These are phyloP conservation scores for Oryzias dopingdopingensis DNA, from an alignment of 2,797 vertebrate genomes.

Conservation along the genomic window DNA sequence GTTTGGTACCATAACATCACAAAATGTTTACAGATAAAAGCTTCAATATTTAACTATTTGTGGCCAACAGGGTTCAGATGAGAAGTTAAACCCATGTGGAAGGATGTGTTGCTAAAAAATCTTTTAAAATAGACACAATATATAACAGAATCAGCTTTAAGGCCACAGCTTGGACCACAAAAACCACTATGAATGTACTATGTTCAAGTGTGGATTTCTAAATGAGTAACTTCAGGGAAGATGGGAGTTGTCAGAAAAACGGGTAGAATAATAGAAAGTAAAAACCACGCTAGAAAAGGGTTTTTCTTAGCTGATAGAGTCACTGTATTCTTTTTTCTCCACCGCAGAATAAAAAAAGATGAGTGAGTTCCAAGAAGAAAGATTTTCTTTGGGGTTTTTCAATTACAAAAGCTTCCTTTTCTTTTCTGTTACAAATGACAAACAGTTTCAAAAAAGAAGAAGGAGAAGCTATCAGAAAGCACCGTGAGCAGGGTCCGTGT, in stretches of 20 bases:
- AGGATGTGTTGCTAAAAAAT: too few species aligned
- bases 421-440: slow-evolving; percentile 28
- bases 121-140: too few species aligned
- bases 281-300: slow-evolving; percentile 40
- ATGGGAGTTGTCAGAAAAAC: slow-evolving; percentile 19
- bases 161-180: too few species aligned
- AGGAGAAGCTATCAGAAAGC: slow-evolving; percentile 21
- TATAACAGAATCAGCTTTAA: too few species aligned
- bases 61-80: too few species aligned
- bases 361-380: slow-evolving; percentile 15
- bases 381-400: slow-evolving; percentile 17
- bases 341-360: slow-evolving; percentile 47
- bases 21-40: too few species aligned
- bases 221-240: slow-evolving; percentile 21
- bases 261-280: slow-evolving; percentile 35
- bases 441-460: slow-evolving; percentile 18
- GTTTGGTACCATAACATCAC: too few species aligned
- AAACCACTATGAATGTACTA: not conserved
- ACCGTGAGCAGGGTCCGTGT: slow-evolving; percentile 13
- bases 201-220: slow-evolving; percentile 12
- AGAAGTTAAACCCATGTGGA: too few species aligned
- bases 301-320: slow-evolving; percentile 46
- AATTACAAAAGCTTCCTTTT: slow-evolving; percentile 17
- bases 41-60: too few species aligned
- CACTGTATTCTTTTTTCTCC: slow-evolving; percentile 29